Base-by-base conservation (phyloP, 2,797 vertebrate species). In the Phrynocephalus guinanensis region DNA sequence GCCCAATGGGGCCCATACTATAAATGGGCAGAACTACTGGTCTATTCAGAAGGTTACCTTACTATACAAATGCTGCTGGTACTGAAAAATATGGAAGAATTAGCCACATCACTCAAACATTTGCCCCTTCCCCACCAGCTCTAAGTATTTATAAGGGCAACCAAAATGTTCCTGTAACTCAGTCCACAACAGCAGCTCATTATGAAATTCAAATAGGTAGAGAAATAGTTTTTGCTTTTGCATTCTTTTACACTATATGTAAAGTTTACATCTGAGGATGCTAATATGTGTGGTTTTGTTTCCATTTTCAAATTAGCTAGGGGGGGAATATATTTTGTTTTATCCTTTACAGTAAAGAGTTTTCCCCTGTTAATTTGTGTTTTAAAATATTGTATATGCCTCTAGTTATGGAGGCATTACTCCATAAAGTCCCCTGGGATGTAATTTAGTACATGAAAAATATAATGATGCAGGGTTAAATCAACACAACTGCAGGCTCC, bases 381-480 rank as follows among this genome's bases (percentile, higher is more conserved):
- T 67, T 76, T n/a, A 26, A 87, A 87, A 82, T 66, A 75, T 38
- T 28, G 11, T 60, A 68, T 76, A 63, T 66, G 24, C 28, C 38
- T 66, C 20, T 67, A n/a, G 30, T 60, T 75, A 82, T 48, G 7
- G 66, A 10, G 60, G 70, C 78, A 76, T 76, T 8, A 76, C 30
- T 48, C 10, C 3, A 75, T 6, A 66, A 20, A 73, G 15, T 73
- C 78, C 68, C 52, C 26, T n/a, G 33, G 85, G 56, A 79, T 50
- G 68, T 68, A 82, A 76, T 82, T 87, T 67, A 73, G 20, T 33
- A 44, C 56, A 28, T 87, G 56, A 75, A 75, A 56, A 87, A 75
- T 82, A 26, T 67, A 82, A 82, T 33, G 38, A 66, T 68, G 3
- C 86, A 82, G 52, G 52, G 56, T 50, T 76, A 82, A 75, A 60